Conservation (phyloP, 1,140 invertebrate genomes). For the Ceratina japonica region DNA sequence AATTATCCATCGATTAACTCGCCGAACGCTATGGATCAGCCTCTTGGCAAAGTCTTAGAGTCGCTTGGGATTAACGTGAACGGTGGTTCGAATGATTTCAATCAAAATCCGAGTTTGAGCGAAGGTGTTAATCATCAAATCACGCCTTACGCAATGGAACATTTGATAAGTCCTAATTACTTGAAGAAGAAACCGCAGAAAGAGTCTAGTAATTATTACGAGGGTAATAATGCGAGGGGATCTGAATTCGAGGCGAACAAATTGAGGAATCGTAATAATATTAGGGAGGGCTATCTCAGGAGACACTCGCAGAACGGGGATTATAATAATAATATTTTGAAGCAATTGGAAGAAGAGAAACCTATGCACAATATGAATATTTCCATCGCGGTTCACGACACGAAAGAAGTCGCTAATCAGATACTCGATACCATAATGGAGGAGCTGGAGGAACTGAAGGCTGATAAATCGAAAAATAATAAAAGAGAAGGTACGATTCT, state of each 20-base stretch:
- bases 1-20: not conserved
- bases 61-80: slow-evolving; percentile 22
- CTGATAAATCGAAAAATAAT: slow-evolving; percentile 31
- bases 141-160: slow-evolving; percentile 12
- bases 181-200: not conserved
- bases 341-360: not conserved
- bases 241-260: not conserved
- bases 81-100: not conserved
- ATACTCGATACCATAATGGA: slow-evolving; percentile 67
- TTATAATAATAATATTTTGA: not conserved
- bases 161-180: slow-evolving; percentile 23
- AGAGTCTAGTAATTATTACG: not conserved
- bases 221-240: not conserved
- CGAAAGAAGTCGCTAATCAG: slow-evolving; percentile 65
- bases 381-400: slow-evolving; percentile 50
- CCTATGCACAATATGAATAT: slow-evolving; percentile 18
- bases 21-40: slow-evolving; percentile 26
- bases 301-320: not conserved
- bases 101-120: not conserved
- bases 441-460: slow-evolving; percentile 63
- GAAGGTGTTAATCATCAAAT: slow-evolving; percentile 11
- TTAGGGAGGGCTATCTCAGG: not conserved
- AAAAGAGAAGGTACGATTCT: slow-evolving; percentile 48
- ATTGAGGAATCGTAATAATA: not conserved
- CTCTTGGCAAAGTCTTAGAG: slow-evolving; percentile 26